Conservation (phyloP, 92 coral and sea anemone genomes). For the Siderastrea radians region DNA sequence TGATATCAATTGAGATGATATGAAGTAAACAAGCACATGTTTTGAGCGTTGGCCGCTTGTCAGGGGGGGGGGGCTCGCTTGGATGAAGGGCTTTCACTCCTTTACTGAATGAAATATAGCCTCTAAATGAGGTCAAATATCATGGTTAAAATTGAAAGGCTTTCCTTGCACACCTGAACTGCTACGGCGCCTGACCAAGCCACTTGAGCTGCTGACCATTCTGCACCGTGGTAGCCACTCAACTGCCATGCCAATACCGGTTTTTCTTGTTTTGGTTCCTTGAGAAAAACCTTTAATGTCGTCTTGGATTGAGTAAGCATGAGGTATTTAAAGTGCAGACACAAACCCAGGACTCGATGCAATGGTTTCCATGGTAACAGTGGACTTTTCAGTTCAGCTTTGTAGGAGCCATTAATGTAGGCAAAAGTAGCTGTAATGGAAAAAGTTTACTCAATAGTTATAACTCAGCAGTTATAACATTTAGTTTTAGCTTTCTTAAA, state of each 20-base stretch:
- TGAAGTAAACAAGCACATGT: no score
- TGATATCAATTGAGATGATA: no score
- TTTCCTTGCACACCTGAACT: conserved; percentile 12
- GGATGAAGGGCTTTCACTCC: no score
- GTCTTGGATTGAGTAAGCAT: conserved; percentile 28
- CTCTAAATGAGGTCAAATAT: no score
- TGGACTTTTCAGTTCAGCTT: conserved; percentile 13
- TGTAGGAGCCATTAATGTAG: conserved; percentile 19
- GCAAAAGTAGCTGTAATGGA: conserved; percentile 21
- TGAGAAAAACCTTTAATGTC: conserved; percentile 22
- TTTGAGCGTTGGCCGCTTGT: no score
- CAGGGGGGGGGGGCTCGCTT: no score
- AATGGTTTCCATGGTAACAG: conserved; percentile 36
- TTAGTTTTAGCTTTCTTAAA: no score
- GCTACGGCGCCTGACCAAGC: conserved; percentile 12
- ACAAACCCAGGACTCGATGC: conserved; percentile 30
- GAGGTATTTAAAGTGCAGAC: conserved; percentile 33
- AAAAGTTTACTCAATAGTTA: not conserved
- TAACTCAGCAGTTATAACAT: no score
- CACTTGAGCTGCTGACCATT: conserved; percentile 41
- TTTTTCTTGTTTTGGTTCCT: not conserved
- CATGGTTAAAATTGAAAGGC: no score
- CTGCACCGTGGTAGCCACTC: conserved; percentile 26
- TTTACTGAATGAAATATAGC: no score
- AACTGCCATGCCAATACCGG: conserved; percentile 15